phyloP scores from a whole-genome alignment of 2,797 vertebrate species.

The Tiaroga cobitis region DNA sequence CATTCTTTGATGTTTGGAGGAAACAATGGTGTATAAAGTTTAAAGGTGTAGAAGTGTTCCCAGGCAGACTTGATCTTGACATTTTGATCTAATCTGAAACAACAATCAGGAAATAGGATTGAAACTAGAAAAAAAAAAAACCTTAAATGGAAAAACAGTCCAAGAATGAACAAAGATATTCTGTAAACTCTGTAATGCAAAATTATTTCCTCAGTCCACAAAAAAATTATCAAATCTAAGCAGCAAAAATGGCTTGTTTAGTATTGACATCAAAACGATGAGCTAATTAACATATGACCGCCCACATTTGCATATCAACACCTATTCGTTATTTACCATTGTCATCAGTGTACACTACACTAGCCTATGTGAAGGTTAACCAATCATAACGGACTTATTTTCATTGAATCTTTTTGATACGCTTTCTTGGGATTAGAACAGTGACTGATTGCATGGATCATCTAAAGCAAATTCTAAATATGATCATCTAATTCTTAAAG shows the following conservation, averaged over 20 bases:
- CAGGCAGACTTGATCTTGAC: slow-evolving; percentile 7
- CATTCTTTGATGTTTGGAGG: neutral
- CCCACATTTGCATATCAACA: neutral
- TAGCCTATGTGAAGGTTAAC: no score
- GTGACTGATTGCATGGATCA: no score
- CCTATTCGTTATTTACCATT: neutral
- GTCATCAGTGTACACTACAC: neutral
- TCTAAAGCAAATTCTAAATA: no score
- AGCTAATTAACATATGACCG: neutral
- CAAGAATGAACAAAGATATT: neutral
- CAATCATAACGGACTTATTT: neutral
- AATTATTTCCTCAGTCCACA: neutral
- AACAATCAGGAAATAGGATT: neutral
- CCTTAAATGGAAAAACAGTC: neutral
- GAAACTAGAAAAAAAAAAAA: neutral
- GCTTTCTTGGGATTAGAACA: no score
- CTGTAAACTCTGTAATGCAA: neutral
- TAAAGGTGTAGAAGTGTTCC: neutral
- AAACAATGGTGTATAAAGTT: neutral
- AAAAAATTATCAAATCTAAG: neutral
- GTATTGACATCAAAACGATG: neutral
- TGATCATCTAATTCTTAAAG: neutral
- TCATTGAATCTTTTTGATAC: neutral
- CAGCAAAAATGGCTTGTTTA: neutral
- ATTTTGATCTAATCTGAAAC: neutral